phyloP scores from a whole-genome alignment of 2,113 vertebrate genomes.

The Petaurus breviceps region DNA sequence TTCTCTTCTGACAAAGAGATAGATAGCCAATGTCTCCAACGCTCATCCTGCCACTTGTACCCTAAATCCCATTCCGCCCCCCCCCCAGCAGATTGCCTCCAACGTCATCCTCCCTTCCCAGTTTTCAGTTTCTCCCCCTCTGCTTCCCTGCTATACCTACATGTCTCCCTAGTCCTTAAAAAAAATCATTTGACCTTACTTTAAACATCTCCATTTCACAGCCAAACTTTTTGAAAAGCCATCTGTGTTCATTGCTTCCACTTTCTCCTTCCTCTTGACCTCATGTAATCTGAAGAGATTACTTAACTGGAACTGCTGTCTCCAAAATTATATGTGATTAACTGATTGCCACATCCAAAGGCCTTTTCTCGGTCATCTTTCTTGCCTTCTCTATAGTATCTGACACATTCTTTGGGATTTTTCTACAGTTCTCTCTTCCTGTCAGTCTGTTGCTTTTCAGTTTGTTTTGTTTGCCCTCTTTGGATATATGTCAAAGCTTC shows the following conservation, averaged over 20 bases:
- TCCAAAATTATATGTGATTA: background rate
- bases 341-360: background rate
- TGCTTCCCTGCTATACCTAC: too few species aligned
- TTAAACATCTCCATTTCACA: background rate
- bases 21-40: too few species aligned
- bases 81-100: too few species aligned
- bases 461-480: background rate
- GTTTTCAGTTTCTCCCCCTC: too few species aligned
- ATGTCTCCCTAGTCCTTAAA: background rate
- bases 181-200: background rate
- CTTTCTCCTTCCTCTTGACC: background rate
- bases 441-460: background rate
- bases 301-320: background rate
- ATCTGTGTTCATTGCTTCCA: background rate
- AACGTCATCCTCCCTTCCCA: too few species aligned
- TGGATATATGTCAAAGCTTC: background rate
- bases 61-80: too few species aligned
- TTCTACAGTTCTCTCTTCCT: background rate
- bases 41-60: too few species aligned
- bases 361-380: background rate
- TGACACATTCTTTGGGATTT: background rate
- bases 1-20: too few species aligned
- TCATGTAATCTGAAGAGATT: background rate
- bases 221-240: background rate
- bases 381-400: background rate